Base-by-base conservation (phyloP, 23 tunicate genomes). In the Botrylloides violaceus region DNA sequence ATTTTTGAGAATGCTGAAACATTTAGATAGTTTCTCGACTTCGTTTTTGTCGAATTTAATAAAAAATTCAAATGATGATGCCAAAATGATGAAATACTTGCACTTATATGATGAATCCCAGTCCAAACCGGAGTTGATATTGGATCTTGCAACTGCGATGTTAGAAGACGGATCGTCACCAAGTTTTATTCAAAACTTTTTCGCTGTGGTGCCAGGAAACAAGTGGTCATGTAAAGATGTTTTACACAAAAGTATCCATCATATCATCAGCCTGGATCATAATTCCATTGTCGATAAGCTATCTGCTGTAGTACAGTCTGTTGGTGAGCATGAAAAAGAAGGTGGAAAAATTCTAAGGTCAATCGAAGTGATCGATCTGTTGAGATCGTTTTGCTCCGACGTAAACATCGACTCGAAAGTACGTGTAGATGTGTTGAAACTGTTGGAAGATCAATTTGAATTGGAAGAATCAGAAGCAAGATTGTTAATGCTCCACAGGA, bases 341-440 rank as follows among this genome's bases (percentile, higher is more conserved):
- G 47, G 47, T 23, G 74, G 74, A 0, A 68, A 36, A 20, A 0
- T 68, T 7, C 36, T 68, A 6, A 68, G 22, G 25, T 68, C 74
- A 1, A 39, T 12, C 21, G 49, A 68, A 18, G 74, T 68, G 20
- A 68, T 68, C 25, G 74, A 39, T 37, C 36, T 76, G 29, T 43
- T 80, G 7, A 72, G 77, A 34, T 30, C 63, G n/a, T 62, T 73
- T 20, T 80, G 79, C 47, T 39, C 38, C 50, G 66, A 73, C 34
- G 53, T 31, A 31, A 6, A 29, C 18, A 61, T 80, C 2, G 58
- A 63, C 6, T 43, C 72, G 15, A 32, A 62, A 24, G 60, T 73
- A 1, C 62, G 64, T 33, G 77, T 80, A n/a, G 79, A 80, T 21
- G 79, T 73, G 19, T 35, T 80, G 61, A 77, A 80, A 64, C 35